Conservation (phyloP, 2,888 invertebrate species). For the Ganaspis brasiliensis region DNA sequence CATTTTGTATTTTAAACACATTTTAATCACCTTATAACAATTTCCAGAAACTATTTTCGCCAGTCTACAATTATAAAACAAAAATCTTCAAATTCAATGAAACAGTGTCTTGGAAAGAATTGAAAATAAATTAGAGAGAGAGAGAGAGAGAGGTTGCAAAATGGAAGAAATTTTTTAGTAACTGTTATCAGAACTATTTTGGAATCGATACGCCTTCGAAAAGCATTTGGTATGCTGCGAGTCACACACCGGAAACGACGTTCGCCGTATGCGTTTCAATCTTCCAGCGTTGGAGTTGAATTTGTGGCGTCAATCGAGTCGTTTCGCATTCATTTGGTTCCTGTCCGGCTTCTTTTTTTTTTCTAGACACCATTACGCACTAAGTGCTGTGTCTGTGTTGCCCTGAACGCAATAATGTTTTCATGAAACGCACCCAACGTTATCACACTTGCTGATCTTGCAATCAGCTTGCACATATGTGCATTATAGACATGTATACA, state of each 20-base stretch:
- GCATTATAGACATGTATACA: background rate
- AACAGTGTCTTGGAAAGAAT: too few species aligned
- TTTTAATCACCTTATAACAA: too few species aligned
- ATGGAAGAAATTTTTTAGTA: too few species aligned
- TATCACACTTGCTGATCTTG: slow-evolving; percentile 26
- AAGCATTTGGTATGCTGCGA: slow-evolving; percentile 67
- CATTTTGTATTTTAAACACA: too few species aligned
- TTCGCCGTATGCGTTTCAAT: slow-evolving; percentile 47
- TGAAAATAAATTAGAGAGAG: too few species aligned
- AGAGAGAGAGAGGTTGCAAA: too few species aligned
- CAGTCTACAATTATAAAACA: too few species aligned
- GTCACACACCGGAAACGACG: slow-evolving; percentile 66
- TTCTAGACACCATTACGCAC: background rate
- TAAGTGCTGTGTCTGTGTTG: background rate
- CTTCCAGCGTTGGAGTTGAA: slow-evolving; percentile 11
- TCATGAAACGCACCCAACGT: background rate
- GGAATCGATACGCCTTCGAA: slow-evolving; percentile 74
- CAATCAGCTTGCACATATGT: slow-evolving; percentile 27
- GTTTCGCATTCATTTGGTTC: slow-evolving; percentile 35
- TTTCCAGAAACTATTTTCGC: too few species aligned
- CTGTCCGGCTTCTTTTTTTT: slow-evolving; percentile 42
- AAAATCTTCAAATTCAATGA: too few species aligned
- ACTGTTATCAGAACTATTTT: slow-evolving; percentile 67
- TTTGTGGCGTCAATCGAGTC: slow-evolving; percentile 18
- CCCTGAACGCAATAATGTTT: background rate